A percentile compares a stretch with the other conserved stretches of the same genome.
Evolutionary conservation across 1,140 invertebrate genomes (phyloP).

Genomic region (Phenacoccus solenopsis): DNA sequence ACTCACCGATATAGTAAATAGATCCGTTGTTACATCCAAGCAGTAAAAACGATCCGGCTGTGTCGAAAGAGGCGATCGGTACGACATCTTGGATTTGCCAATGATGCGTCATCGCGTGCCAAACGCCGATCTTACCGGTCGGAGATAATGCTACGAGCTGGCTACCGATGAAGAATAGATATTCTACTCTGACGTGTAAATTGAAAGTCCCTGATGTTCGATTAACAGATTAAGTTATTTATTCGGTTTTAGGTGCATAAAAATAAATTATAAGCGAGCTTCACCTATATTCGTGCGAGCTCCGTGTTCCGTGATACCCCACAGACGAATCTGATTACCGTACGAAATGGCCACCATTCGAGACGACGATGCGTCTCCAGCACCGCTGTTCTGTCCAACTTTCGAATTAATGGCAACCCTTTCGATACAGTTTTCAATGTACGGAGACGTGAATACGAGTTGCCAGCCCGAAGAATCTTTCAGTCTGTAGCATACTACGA

Average conservation of each 20-base stretch:
- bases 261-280: constrained; percentile 15
- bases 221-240: background rate
- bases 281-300: constrained; percentile 61
- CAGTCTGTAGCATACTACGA: constrained; percentile 86
- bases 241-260: background rate
- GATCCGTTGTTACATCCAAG: constrained; percentile 92
- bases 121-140: constrained; percentile 94
- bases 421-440: constrained; percentile 80
- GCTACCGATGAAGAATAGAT: constrained; percentile 93
- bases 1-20: constrained; percentile 88
- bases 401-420: constrained; percentile 90
- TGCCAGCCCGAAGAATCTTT: constrained; percentile 96
- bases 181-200: constrained; percentile 81
- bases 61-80: constrained; percentile 88
- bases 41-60: constrained; percentile 86
- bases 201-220: constrained; percentile 61
- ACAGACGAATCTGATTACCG: constrained; percentile 70
- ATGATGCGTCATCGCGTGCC: constrained; percentile 96
- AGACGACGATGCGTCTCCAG: constrained; percentile 37
- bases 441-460: constrained; percentile 81
- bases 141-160: constrained; percentile 88
- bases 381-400: constrained; percentile 47
- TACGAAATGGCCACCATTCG: constrained; percentile 86
- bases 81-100: constrained; percentile 96
- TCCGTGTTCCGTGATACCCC: constrained; percentile 76